A percentile compares a stretch with the other conserved stretches of the same genome.
These are phyloP conservation scores for Lacanobia wlatinum DNA, from an alignment of 2,888 invertebrate species.

Conservation along the genomic window DNA sequence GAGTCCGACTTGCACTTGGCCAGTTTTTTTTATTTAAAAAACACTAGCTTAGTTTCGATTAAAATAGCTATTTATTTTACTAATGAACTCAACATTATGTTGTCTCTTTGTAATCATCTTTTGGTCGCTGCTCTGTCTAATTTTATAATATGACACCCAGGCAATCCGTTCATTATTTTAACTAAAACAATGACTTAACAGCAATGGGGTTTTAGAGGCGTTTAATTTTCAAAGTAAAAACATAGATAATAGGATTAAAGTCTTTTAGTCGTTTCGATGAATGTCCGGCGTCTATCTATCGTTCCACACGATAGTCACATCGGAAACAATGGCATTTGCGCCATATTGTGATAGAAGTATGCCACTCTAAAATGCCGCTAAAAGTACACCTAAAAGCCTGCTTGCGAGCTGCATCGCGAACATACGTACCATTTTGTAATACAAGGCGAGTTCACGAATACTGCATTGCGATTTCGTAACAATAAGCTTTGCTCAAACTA, in stretches of 20 bases:
- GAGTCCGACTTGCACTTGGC: no score
- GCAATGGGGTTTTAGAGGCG: background rate
- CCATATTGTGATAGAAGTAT: conserved; percentile 37
- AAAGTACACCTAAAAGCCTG: conserved; percentile 19
- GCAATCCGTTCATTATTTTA: background rate
- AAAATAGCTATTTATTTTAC: conserved; percentile 2
- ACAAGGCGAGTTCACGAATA: conserved; percentile 59
- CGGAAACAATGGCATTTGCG: conserved; percentile 23
- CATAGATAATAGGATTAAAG: background rate
- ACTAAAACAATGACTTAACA: conserved; percentile 1
- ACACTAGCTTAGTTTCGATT: background rate
- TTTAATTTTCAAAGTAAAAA: background rate
- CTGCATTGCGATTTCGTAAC: conserved; percentile 68
- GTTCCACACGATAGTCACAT: conserved; percentile 7
- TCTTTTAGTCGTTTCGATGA: background rate
- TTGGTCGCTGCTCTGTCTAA: conserved; percentile 5
- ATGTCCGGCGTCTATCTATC: background rate
- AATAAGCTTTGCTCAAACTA: conserved; percentile 34
- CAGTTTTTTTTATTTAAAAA: background rate
- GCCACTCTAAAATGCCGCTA: conserved; percentile 34
- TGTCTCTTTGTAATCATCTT: conserved; percentile 20
- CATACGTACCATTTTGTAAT: conserved; percentile 39
- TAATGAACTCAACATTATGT: conserved; percentile 2
- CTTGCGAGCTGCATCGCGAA: conserved; percentile 58
- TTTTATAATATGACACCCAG: conserved; percentile 1